These are phyloP conservation scores for Falco naumanni DNA, from an alignment of 2,797 vertebrate genomes.

Conservation along the genomic window DNA sequence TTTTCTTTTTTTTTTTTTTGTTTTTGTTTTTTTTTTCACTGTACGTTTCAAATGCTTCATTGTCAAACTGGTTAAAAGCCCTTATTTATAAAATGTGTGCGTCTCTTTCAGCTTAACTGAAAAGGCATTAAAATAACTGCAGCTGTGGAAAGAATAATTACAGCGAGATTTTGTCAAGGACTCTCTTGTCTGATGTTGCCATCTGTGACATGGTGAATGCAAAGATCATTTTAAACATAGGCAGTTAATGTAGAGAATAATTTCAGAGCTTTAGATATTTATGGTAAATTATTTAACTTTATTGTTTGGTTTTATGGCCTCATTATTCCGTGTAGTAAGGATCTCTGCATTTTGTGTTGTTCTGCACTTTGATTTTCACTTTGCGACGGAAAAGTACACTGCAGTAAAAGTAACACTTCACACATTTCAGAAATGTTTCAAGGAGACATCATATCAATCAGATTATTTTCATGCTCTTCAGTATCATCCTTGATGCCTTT, in stretches of 20 bases:
- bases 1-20: background rate
- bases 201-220: conserved; percentile 83
- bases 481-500: background rate
- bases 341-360: conserved; percentile 70
- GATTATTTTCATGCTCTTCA: conserved; percentile 25
- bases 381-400: conserved; percentile 43
- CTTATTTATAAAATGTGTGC: conserved; percentile 79
- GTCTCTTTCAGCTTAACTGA: conserved; percentile 80
- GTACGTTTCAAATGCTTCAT: conserved; percentile 78
- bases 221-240: conserved; percentile 80
- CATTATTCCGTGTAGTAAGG: conserved; percentile 68
- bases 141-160: conserved; percentile 83
- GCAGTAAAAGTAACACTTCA: background rate
- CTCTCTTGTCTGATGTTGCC: conserved; percentile 83
- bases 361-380: conserved; percentile 75
- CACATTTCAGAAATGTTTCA: background rate
- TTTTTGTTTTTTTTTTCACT: conserved; percentile 14
- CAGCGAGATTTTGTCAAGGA: conserved; percentile 82
- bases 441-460: conserved; percentile 4
- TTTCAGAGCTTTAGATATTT: conserved; percentile 80
- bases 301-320: conserved; percentile 78
- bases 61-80: conserved; percentile 78
- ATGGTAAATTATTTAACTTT: conserved; percentile 85
- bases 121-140: conserved; percentile 82
- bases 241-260: conserved; percentile 79